phyloP scores from a whole-genome alignment of 1,140 invertebrate genomes.

The Drosophila kurseongensis region DNA sequence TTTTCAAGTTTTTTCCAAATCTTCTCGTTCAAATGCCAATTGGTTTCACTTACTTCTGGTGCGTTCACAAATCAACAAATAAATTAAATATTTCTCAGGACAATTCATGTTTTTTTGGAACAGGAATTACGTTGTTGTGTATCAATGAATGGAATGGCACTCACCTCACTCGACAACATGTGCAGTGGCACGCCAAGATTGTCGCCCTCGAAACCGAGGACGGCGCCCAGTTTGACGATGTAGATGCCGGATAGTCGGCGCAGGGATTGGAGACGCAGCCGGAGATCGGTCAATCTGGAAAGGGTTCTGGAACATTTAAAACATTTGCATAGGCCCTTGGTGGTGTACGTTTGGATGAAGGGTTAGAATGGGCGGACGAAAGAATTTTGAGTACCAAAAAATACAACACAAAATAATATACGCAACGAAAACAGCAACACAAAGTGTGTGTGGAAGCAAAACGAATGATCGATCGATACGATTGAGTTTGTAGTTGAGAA shows the following conservation, averaged over 20 bases:
- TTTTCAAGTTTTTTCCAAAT: slow-evolving; percentile 16
- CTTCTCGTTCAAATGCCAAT: slow-evolving; percentile 54
- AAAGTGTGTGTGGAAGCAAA: slow-evolving; percentile 37
- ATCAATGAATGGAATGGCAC: slow-evolving; percentile 25
- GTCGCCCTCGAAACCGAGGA: slow-evolving; percentile 88
- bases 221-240: slow-evolving; percentile 90
- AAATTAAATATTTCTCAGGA: slow-evolving; percentile 48
- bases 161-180: slow-evolving; percentile 85
- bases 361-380: slow-evolving; percentile 84
- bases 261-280: slow-evolving; percentile 90
- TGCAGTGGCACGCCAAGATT: slow-evolving; percentile 85
- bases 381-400: slow-evolving; percentile 82
- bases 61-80: slow-evolving; percentile 65
- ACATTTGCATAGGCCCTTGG: slow-evolving; percentile 70
- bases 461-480: slow-evolving; percentile 23
- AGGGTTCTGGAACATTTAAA: slow-evolving; percentile 83
- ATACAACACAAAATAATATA: slow-evolving; percentile 68
- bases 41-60: slow-evolving; percentile 72
- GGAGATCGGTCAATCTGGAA: slow-evolving; percentile 89
- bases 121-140: background rate
- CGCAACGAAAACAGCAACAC: slow-evolving; percentile 50
- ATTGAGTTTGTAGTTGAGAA: slow-evolving; percentile 10
- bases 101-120: slow-evolving; percentile 25
- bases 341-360: slow-evolving; percentile 69
- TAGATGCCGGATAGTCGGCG: slow-evolving; percentile 91